Percentiles rank a stretch among this genome's conserved stretches.
These are phyloP conservation scores for Acanthurus tractus DNA, from an alignment of 2,797 vertebrate genomes.

Conservation along the genomic window DNA sequence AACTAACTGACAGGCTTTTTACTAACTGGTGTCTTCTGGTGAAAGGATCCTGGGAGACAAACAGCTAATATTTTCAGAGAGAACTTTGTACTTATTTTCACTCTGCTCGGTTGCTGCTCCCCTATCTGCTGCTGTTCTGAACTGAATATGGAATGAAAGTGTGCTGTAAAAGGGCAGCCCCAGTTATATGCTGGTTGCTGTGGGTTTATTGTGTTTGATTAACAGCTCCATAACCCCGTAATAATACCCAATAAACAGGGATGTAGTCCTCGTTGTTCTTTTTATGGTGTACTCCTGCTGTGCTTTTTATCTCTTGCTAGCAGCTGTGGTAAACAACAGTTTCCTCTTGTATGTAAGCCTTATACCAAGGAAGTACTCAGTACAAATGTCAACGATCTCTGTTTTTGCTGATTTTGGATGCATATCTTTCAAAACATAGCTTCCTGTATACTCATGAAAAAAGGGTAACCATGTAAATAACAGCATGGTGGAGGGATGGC, in stretches of 20 bases:
- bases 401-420: constrained; percentile 3
- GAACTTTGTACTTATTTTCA: not conserved
- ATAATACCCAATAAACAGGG: constrained; percentile 3
- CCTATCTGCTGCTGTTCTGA: not conserved
- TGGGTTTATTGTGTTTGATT: constrained; percentile 4
- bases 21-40: constrained; percentile 59
- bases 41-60: constrained; percentile 10
- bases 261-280: not conserved
- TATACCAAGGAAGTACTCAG: not conserved
- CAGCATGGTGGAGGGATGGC: constrained; percentile 40
- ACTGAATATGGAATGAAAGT: not conserved
- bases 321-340: constrained; percentile 29
- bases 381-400: not conserved
- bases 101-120: constrained; percentile 20
- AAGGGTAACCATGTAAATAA: not conserved
- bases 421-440: not conserved
- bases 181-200: not conserved
- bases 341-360: not conserved
- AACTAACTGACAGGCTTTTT: constrained; percentile 19
- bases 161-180: not conserved
- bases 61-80: not conserved
- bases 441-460: not conserved
- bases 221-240: not conserved
- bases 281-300: constrained; percentile 8
- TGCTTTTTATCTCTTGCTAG: constrained; percentile 17